Percentiles rank a stretch among this genome's conserved stretches.
Conservation (phyloP, 2,797 vertebrate species). For the Trichosurus vulpecula region DNA sequence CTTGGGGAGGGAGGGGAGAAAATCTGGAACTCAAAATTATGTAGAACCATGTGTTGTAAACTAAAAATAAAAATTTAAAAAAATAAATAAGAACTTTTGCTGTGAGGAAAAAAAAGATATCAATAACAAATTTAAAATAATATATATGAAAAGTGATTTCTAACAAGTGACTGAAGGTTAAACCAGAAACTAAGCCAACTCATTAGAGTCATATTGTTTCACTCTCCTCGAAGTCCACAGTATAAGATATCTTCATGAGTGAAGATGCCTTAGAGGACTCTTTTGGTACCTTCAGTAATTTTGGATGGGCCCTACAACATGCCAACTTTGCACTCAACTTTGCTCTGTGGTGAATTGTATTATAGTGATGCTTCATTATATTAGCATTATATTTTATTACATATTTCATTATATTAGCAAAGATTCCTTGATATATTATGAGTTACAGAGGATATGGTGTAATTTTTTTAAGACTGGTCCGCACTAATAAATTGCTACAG, state of each 20-base stretch:
- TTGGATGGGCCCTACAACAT: not conserved
- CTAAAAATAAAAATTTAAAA: too few species aligned
- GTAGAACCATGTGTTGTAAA: too few species aligned
- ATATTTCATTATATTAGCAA: not conserved
- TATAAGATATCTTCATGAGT: not conserved
- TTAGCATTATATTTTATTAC: not conserved
- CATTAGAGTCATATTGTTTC: not conserved
- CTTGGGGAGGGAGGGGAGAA: too few species aligned
- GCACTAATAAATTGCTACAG: slow-evolving; percentile 8
- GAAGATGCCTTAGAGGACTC: not conserved
- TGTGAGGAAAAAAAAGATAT: too few species aligned
- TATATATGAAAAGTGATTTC: not conserved
- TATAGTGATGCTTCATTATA: not conserved
- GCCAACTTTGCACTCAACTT: slow-evolving; percentile 2
- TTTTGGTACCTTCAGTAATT: slow-evolving; percentile 13
- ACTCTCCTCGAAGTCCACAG: not conserved
- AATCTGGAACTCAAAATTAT: too few species aligned
- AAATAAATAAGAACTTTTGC: too few species aligned
- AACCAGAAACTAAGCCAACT: not conserved
- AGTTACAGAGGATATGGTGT: not conserved
- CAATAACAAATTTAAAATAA: not conserved
- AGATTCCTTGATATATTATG: not conserved
- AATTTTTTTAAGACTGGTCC: not conserved
- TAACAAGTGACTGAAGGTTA: not conserved
- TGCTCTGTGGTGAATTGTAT: not conserved